Evolutionary conservation across 37 sponge, comb jelly and placozoan species (phyloP), one percentile per base, ranked within the genome.

Genomic region (Theonella swinhoei): DNA sequence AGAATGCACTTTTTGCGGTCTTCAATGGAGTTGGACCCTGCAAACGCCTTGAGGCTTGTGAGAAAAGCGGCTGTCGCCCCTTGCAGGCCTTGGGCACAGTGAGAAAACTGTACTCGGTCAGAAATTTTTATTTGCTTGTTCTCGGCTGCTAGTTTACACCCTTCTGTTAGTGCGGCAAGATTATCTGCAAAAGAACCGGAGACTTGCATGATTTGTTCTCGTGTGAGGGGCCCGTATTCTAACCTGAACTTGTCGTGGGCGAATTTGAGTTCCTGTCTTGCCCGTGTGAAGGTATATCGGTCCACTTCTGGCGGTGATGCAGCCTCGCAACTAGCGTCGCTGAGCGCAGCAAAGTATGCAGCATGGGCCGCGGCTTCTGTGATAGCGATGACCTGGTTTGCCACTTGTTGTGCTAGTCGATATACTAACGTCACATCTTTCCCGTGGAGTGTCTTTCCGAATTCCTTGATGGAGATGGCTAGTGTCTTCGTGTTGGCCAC

Each of bases 281-380:
- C 86, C 67, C 83, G 81, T 25, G 69, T 72, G 37, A 95, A 86
- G 1, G 75, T 39, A 62, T 95, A 95, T 30, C 81, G 59, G 58
- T 95, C 85, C 0, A 85, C 40, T 0, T 70, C 63, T 5, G 90
- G 82, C 0, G 92, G 90, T n/a, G 47, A 22, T 29, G 86, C 74
- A 19, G 92, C 87, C 58, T 63, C 43, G 11, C 79, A 85, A 24
- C 67, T 26, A 14, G 40, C 37, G 75, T 89, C 90, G 38, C 62
- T 62, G 62, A 94, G 31, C 1, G 90, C 89, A 17, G 78, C 76
- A 3, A 84, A 63, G 43, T 95, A 95, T 1, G 95, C 95, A 22
- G 89, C 86, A 0, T 95, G 92, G 9, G 93, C 80, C 0, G 93
- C 87, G n/a, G 89, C 80, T 40, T 95, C 95, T 20, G 90, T 91